Evolutionary conservation across 1,140 invertebrate genomes (phyloP), one percentile per base, ranked within the genome.

Genomic region (Pogonus chalceus): DNA sequence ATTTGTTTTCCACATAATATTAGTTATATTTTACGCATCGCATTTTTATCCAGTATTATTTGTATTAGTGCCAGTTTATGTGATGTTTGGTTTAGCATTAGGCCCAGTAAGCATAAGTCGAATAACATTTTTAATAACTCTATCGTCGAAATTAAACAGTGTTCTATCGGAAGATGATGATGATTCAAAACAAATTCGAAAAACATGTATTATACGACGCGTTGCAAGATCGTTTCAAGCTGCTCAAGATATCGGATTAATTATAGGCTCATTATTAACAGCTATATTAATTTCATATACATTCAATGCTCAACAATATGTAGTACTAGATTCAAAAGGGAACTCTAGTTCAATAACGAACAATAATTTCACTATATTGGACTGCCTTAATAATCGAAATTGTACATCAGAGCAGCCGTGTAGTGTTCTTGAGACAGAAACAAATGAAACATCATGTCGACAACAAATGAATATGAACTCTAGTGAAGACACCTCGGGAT

Each of bases 21-120:
- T 78, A 24, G 26, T n/a, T 68, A 54, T 80, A 14, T 83, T 83
- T 60, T 72, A 80, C 46, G 68, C 72, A 0, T 66, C 72, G 2
- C 81, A 84, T 56, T 58, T 83, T 0, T 82, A 79, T 62, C 80
- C 81, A 2, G 76, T 75, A n/a, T 69, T 80, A 52, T 80, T 77
- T 58, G 64, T 79, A 21, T 66, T 84, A 23, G 60, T 82, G 16
- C 76, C 78, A 12, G 75, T 76, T 14, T 84, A 82, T 58, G 70
- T 78, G 0, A 56, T 83, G 3, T 69, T 82, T 52, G 84, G 84
- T 0, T 51, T 78, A 1, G 76, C 72, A 16, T 56, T 75, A 2
- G 79, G 77, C 46, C 74, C 76, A 16, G 65, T 76, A 10, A 75
- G 72, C n/a, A 63, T 78, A 12, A 76, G 79, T 2, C 68, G 79